A percentile compares a stretch with the other conserved stretches of the same genome.
Evolutionary conservation across 2,797 vertebrate species (phyloP).

Genomic region (Astyanax mexicanus): DNA sequence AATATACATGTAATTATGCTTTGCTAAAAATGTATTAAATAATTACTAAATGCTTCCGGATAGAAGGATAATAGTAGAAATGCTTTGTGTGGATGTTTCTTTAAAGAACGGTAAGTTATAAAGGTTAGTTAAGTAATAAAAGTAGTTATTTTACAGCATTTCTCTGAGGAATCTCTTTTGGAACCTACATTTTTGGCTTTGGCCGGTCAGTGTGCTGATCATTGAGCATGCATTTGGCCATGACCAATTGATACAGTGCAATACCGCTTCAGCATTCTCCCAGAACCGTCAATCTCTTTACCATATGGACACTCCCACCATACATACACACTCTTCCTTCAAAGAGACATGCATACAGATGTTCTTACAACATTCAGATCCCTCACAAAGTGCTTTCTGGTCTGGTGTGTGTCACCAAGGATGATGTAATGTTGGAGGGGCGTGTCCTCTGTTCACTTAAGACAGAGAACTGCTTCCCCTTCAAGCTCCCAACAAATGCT

Average conservation of each 20-base stretch:
- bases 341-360: slow-evolving; percentile 9
- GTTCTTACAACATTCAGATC: slow-evolving; percentile 18
- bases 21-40: too few species aligned
- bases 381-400: slow-evolving; percentile 22
- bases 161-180: too few species aligned
- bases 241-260: slow-evolving; percentile 32
- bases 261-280: slow-evolving; percentile 45
- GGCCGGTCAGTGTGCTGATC: not conserved
- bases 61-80: too few species aligned
- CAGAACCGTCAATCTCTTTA: slow-evolving; percentile 41
- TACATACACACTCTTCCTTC: not conserved
- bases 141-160: too few species aligned
- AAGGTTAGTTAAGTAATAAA: not conserved
- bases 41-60: too few species aligned
- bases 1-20: too few species aligned
- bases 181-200: not conserved
- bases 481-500: slow-evolving; percentile 9
- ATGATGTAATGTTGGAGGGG: slow-evolving; percentile 17
- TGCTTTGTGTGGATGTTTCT: too few species aligned
- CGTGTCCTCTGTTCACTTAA: slow-evolving; percentile 32
- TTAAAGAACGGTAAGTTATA: not conserved
- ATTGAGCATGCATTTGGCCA: slow-evolving; percentile 36
- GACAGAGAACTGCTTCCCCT: slow-evolving; percentile 28
- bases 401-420: slow-evolving; percentile 40
- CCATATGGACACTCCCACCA: slow-evolving; percentile 41